phyloP scores from a whole-genome alignment of 1,140 invertebrate species.

The Drosophila nannoptera region DNA sequence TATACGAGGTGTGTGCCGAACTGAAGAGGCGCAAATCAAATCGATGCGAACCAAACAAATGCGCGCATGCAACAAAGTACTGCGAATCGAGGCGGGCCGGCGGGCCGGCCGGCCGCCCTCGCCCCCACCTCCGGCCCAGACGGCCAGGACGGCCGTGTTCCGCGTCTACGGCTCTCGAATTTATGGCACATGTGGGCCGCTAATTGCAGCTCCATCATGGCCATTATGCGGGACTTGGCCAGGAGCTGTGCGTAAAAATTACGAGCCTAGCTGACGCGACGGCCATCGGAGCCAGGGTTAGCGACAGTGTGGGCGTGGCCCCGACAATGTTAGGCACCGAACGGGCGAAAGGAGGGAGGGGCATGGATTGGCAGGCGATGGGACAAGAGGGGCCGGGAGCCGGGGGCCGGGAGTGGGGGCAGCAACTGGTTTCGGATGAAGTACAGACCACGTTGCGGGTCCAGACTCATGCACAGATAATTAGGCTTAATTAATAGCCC shows the following conservation, averaged over 20 bases:
- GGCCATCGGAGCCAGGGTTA: slow-evolving; percentile 1
- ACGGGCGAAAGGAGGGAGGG: background rate
- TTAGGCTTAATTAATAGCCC: slow-evolving; percentile 80
- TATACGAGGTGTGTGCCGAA: slow-evolving; percentile 16
- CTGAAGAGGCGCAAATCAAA: background rate
- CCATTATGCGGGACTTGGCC: slow-evolving; percentile 57
- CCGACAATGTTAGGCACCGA: slow-evolving; percentile 23
- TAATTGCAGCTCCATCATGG: slow-evolving; percentile 50
- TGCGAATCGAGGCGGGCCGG: background rate
- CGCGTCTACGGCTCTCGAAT: slow-evolving; percentile 21
- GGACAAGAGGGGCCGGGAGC: no score
- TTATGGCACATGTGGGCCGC: slow-evolving; percentile 49
- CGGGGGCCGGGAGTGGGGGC: no score
- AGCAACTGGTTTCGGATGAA: slow-evolving; percentile 19
- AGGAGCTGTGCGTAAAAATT: slow-evolving; percentile 30
- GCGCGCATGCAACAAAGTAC: background rate
- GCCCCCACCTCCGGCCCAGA: background rate
- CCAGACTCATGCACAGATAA: slow-evolving; percentile 77
- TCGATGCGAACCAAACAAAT: background rate
- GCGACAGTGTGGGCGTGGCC: background rate
- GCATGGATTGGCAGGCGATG: no score
- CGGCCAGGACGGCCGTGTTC: background rate
- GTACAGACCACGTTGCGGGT: slow-evolving; percentile 69
- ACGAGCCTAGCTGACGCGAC: slow-evolving; percentile 53
- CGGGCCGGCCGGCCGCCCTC: no score